Percentiles rank a stretch among this genome's conserved stretches.
These are phyloP conservation scores for Axinella damicornis DNA, from an alignment of 37 sponge, comb jelly and placozoan genomes.

Conservation along the genomic window DNA sequence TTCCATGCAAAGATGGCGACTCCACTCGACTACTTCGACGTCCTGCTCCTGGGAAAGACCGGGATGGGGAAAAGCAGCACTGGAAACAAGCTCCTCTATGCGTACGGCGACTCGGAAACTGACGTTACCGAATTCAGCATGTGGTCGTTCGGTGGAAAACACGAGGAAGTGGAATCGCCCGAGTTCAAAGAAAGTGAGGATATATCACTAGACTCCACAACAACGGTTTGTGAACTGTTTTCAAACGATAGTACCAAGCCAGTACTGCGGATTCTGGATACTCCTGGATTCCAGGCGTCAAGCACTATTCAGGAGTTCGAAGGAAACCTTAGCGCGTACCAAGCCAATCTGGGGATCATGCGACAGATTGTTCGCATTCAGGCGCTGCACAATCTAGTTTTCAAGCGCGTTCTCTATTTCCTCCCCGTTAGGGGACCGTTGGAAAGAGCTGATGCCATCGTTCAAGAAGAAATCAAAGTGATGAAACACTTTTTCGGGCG, in stretches of 20 bases:
- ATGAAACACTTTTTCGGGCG: conserved; percentile 23
- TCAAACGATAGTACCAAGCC: background rate
- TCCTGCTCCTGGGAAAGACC: conserved; percentile 30
- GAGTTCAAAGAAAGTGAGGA: conserved; percentile 2
- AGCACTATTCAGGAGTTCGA: too few relatives aligned
- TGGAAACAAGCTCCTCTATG: conserved; percentile 38
- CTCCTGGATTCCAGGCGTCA: conserved; percentile 25
- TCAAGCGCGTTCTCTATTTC: conserved; percentile 36
- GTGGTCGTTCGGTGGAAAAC: too few relatives aligned
- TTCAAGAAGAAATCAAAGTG: conserved; percentile 12
- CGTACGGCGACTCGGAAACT: background rate
- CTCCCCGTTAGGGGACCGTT: conserved; percentile 18
- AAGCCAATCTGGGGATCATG: conserved; percentile 9
- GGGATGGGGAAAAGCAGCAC: conserved; percentile 45
- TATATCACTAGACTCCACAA: background rate
- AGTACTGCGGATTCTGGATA: conserved; percentile 26
- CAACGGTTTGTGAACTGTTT: background rate
- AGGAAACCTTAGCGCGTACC: background rate
- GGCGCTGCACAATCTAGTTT: background rate
- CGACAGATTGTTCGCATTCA: conserved; percentile 24
- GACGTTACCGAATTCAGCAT: background rate
- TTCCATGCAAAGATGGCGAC: too few relatives aligned
- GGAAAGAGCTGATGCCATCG: background rate
- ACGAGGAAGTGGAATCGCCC: background rate
- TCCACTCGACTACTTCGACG: conserved; percentile 15